These are phyloP conservation scores for Argopecten irradians DNA, from an alignment of 1,140 invertebrate species.

Conservation along the genomic window DNA sequence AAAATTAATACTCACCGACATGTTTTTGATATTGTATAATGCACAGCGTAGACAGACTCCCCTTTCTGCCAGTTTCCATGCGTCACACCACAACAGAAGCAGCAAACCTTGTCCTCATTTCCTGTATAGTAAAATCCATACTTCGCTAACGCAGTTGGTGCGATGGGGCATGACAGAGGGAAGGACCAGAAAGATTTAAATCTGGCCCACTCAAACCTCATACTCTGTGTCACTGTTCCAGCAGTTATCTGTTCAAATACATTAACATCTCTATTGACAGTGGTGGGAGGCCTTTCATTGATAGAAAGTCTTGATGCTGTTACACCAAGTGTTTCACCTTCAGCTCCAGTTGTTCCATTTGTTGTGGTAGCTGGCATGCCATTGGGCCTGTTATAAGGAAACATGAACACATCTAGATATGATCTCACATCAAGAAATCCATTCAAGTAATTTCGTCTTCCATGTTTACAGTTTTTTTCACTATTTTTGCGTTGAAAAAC, in stretches of 20 bases:
- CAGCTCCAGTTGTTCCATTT: not conserved
- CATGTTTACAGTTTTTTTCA: not conserved
- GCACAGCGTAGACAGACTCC: conserved; percentile 86
- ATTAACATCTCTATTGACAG: not conserved
- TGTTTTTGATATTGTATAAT: conserved; percentile 74
- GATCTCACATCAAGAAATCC: not conserved
- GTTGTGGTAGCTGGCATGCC: not conserved
- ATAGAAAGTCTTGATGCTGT: not conserved
- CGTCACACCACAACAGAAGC: conserved; percentile 88
- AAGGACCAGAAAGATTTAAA: conserved; percentile 84
- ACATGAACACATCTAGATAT: not conserved
- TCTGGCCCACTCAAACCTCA: conserved; percentile 58
- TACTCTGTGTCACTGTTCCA: not conserved
- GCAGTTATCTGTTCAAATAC: not conserved
- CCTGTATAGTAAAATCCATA: conserved; percentile 86
- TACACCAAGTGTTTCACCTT: not conserved
- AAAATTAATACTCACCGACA: not conserved
- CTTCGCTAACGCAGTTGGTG: conserved; percentile 85
- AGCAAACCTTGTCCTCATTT: conserved; percentile 84
- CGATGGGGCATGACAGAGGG: conserved; percentile 83
- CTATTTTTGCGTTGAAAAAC: not conserved
- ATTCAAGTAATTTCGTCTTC: not conserved
- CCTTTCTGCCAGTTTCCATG: conserved; percentile 84
- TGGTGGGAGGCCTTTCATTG: not conserved
- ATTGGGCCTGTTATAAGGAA: not conserved